A percentile compares a stretch with the other conserved stretches of the same genome.
Evolutionary conservation across 1,140 invertebrate species (phyloP).

Genomic region (Euura saliciscinereae): DNA sequence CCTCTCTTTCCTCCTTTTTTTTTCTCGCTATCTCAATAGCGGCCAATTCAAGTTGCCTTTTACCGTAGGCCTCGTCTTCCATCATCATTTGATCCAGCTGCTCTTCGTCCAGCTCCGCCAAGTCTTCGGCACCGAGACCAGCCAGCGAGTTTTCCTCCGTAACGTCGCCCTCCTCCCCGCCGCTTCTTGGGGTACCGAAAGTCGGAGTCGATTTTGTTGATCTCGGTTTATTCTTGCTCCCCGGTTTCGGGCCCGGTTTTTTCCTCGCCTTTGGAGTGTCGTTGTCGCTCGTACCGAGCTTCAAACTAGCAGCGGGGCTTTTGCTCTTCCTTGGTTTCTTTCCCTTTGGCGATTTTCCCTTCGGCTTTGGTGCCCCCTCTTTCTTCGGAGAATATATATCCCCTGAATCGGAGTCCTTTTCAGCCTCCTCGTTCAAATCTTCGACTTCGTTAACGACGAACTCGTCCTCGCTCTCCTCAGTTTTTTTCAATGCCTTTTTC

Average conservation of each 20-base stretch:
- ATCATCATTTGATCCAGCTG: slow-evolving; percentile 67
- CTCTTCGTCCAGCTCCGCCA: slow-evolving; percentile 64
- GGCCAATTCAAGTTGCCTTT: slow-evolving; percentile 62
- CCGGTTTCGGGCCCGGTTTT: slow-evolving; percentile 57
- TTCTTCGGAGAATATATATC: slow-evolving; percentile 57
- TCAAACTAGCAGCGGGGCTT: slow-evolving; percentile 44
- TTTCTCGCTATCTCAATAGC: slow-evolving; percentile 65
- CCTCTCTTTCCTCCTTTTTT: slow-evolving; percentile 63
- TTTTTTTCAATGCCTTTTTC: slow-evolving; percentile 54
- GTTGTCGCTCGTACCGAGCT: slow-evolving; percentile 35
- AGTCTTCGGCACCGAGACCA: slow-evolving; percentile 54
- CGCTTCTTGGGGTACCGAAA: slow-evolving; percentile 26
- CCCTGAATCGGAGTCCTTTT: slow-evolving; percentile 57
- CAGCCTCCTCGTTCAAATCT: slow-evolving; percentile 61
- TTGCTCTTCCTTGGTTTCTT: slow-evolving; percentile 47
- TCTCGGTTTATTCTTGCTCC: slow-evolving; percentile 52
- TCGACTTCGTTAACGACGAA: slow-evolving; percentile 61
- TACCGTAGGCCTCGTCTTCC: slow-evolving; percentile 67
- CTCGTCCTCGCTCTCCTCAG: slow-evolving; percentile 64
- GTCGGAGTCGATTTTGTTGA: slow-evolving; percentile 32
- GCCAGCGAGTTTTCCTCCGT: slow-evolving; percentile 44
- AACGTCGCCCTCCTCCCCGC: slow-evolving; percentile 42
- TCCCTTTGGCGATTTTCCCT: slow-evolving; percentile 45
- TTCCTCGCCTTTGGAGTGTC: slow-evolving; percentile 50
- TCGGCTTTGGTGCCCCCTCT: slow-evolving; percentile 34